Evolutionary conservation across 2,113 vertebrate genomes (phyloP), one percentile per base, ranked within the genome.

Genomic region (Dicerorhinus sumatrensis): DNA sequence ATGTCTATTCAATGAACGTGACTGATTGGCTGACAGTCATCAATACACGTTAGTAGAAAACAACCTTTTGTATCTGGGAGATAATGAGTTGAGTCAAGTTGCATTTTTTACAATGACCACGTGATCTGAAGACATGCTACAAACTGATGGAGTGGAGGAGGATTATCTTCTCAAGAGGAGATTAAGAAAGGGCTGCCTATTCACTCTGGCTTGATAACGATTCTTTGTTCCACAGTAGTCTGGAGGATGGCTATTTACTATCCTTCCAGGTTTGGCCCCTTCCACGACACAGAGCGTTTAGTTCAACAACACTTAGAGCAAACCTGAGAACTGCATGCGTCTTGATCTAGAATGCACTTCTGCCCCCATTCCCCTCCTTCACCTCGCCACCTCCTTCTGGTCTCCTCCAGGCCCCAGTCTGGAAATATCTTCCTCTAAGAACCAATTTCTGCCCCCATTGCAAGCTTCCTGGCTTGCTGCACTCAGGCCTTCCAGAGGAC

Each of bases 331-430:
- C 4, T 25, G 25, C 3, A 3, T 11, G 7, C 0, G 2, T 51
- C 76, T 79, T 42, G 1, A 0, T 29, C 76, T 36, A 39, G 63
- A 73, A 70, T 17, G 46, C 65, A 42, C 13, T 31, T 69, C 39
- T 25, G 62, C 14, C 10, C 76, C 36, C 36, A 5, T n/a, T 56
- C 75, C 18, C 65, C 36, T 89, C 39, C 46, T 56, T 62, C 20
- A 31, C 42, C 54, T 8, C 8, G 48, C 72, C 20, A 73, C 27
- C 31, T 96, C 58, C 48, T 90, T 48, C 84, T 29, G 29, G 8
- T 77, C 80, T 87, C 70, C 67, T 76, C 63, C 42, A 75, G 46
- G 20, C 51, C 36, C 84, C 42, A 58, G n/a, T 76, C 48, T 89
- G 33, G n/a, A 76, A 88, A 62, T 31, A 36, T 56, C 7, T 13